Conservation (phyloP, 2,888 invertebrate species). For the Orthonychiurus folsomi region DNA sequence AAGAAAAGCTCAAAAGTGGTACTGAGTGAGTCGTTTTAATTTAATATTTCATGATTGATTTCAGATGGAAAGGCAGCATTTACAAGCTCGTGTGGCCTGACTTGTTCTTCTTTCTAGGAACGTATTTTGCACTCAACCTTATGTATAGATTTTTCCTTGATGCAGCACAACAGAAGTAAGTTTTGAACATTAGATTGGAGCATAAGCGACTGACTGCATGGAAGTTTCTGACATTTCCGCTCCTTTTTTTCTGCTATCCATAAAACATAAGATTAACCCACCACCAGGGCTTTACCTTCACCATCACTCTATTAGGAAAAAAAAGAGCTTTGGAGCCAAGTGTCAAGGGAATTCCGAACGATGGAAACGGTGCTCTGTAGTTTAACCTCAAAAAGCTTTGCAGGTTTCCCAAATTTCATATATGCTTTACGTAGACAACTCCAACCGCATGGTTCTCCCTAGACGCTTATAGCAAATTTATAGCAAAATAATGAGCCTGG, state of each 20-base stretch:
- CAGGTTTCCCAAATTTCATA: no score
- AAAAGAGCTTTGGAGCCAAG: not conserved
- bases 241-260: not conserved
- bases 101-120: constrained; percentile 63
- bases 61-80: constrained; percentile 87
- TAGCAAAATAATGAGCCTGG: no score
- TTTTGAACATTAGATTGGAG: no score
- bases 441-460: no score
- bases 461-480: no score
- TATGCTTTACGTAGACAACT: no score
- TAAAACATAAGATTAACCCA: not conserved
- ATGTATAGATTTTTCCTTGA: constrained; percentile 64
- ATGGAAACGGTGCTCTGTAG: no score
- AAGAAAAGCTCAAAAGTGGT: not conserved
- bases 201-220: no score
- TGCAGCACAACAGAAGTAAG: constrained; percentile 60
- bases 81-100: constrained; percentile 92
- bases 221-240: constrained; percentile 3
- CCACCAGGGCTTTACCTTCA: not conserved
- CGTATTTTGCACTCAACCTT: constrained; percentile 70
- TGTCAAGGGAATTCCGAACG: not conserved
- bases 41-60: constrained; percentile 39
- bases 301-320: not conserved
- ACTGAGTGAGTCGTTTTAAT: constrained; percentile 4
- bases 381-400: no score